phyloP scores from a whole-genome alignment of 2,113 vertebrate species.

The Bos indicus region DNA sequence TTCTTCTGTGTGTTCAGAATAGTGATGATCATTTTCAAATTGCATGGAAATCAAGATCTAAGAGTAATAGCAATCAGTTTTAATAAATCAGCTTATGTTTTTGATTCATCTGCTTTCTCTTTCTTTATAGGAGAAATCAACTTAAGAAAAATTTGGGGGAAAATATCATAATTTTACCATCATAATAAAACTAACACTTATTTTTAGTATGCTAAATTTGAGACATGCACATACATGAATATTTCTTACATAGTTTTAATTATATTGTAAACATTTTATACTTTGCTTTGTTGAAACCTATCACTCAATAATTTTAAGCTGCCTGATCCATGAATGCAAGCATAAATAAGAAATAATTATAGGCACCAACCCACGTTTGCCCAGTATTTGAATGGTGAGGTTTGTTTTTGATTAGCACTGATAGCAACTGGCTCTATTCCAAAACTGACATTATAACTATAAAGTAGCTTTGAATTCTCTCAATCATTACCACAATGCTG shows the following conservation, averaged over 20 bases:
- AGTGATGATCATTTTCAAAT: neutral
- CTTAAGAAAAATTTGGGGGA: neutral
- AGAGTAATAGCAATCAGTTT: neutral
- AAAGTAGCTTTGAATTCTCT: neutral
- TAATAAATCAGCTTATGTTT: neutral
- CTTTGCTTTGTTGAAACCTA: neutral
- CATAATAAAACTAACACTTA: neutral
- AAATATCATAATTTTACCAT: neutral
- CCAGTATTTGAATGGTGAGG: neutral
- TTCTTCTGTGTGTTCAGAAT: neutral
- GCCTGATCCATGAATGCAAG: neutral
- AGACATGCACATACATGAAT: neutral
- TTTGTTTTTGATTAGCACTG: neutral
- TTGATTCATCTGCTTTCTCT: neutral
- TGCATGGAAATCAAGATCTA: neutral
- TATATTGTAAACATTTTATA: neutral
- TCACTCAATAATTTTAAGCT: neutral
- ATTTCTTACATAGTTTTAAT: neutral
- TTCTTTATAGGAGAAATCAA: neutral
- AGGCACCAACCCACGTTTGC: neutral
- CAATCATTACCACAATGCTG: neutral
- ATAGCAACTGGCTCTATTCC: neutral
- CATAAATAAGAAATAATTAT: neutral
- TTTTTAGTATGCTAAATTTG: neutral
- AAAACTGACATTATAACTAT: neutral